Base-by-base conservation (phyloP, 1,140 invertebrate genomes). In the Agraylea sexmaculata region DNA sequence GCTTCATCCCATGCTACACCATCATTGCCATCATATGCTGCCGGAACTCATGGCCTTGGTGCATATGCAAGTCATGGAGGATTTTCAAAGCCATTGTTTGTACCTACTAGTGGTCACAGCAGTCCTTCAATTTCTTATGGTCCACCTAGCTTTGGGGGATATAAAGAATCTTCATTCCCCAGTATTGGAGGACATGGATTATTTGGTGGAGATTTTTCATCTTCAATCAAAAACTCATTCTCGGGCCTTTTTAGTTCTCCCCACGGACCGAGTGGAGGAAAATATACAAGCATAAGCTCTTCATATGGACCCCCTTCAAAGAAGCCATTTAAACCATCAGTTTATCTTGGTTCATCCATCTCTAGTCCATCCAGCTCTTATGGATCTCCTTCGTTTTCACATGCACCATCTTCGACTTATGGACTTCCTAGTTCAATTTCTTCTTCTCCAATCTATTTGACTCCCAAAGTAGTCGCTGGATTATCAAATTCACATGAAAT, bases 341-440 rank as follows among this genome's bases (percentile, higher is more conserved):
- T 45, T 6, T 49, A 43, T 37, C 28, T 49, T 6, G 47, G 47
- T 39, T 49, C 47, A 25, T 41, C 42, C 28, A 38, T 33, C 20
- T 15, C 27, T 3, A 19, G 34, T 25, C 27, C 43, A 6, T 42
- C 35, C 3, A 29, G 23, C n/a, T 38, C 40, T 11, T 35, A 43
- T 21, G 40, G 43, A 31, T 10, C 11, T 12, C 20, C 30, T 28
- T 37, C 36, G 7, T 21, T 27, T 16, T 28, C 34, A 13, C 42
- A 44, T 23, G 25, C 18, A 8, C 25, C 32, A 25, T 40, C 42
- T 1, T 17, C 34, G 16, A 38, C 46, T 17, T 44, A 41, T 27
- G 42, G 39, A 17, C 10, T 22, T 15, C 42, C 46, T 7, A n/a
- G n/a, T n/a, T 21, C 22, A 32, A 12, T 16, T 23, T 42, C 40